Evolutionary conservation across 2,797 vertebrate genomes (phyloP).

Genomic region (Sebastes paucispinis): DNA sequence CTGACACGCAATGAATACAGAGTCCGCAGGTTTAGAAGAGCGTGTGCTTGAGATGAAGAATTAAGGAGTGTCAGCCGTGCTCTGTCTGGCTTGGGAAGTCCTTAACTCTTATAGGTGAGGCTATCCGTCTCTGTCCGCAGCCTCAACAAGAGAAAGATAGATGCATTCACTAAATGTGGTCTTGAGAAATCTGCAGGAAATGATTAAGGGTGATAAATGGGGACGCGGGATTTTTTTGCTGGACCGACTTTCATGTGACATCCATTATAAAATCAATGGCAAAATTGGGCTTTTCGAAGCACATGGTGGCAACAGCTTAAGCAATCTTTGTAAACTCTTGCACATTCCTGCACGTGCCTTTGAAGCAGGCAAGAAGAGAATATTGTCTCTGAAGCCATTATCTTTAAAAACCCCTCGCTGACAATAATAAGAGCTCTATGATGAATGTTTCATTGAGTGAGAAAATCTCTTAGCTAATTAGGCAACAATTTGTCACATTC

Average conservation of each 20-base stretch:
- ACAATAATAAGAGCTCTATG: slow-evolving; percentile 30
- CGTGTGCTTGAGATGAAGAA: slow-evolving; percentile 51
- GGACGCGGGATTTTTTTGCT: slow-evolving; percentile 55
- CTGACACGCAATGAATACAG: neutral
- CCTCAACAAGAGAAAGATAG: slow-evolving; percentile 73
- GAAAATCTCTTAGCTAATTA: slow-evolving; percentile 32
- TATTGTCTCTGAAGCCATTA: slow-evolving; percentile 30
- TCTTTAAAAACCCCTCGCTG: slow-evolving; percentile 17
- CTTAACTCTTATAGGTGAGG: slow-evolving; percentile 72
- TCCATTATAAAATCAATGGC: slow-evolving; percentile 69
- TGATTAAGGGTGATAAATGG: slow-evolving; percentile 85
- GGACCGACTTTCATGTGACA: slow-evolving; percentile 62
- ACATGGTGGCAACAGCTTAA: slow-evolving; percentile 6
- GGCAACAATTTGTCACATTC: slow-evolving; percentile 46
- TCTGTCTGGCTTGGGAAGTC: slow-evolving; percentile 68
- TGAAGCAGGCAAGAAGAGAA: slow-evolving; percentile 13
- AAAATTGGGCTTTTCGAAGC: slow-evolving; percentile 39
- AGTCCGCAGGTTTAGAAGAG: slow-evolving; percentile 8
- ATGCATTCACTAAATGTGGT: slow-evolving; percentile 83
- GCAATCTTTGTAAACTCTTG: slow-evolving; percentile 7
- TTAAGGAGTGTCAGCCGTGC: slow-evolving; percentile 69
- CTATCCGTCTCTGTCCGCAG: slow-evolving; percentile 77
- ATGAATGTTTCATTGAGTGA: slow-evolving; percentile 55
- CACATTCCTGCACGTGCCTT: neutral
- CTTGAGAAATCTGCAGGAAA: slow-evolving; percentile 84